phyloP scores from a whole-genome alignment of 2,113 vertebrate genomes.

The Jaculus jaculus region DNA sequence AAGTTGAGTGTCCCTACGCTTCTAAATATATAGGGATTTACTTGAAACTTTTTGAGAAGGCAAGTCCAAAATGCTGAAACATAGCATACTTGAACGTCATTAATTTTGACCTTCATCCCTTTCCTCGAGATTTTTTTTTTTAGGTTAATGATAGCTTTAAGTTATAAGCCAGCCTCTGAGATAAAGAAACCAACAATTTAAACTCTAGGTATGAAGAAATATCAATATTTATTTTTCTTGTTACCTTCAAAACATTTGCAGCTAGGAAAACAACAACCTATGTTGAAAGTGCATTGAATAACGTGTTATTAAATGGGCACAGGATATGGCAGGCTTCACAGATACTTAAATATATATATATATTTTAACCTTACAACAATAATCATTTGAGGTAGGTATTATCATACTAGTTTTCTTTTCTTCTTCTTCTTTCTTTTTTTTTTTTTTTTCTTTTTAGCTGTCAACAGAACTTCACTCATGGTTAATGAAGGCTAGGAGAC shows the following conservation, averaged over 20 bases:
- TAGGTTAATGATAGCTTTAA: background rate
- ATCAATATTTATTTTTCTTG: background rate
- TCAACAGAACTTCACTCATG: too few relatives aligned
- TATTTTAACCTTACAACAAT: background rate
- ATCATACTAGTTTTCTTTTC: slow-evolving; percentile 4
- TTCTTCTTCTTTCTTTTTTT: too few relatives aligned
- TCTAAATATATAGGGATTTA: background rate
- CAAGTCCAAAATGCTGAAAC: background rate
- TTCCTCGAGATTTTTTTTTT: slow-evolving; percentile 4
- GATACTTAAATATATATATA: background rate
- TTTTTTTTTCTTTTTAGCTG: too few relatives aligned
- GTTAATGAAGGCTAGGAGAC: too few relatives aligned
- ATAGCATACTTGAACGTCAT: background rate
- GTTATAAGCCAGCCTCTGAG: background rate
- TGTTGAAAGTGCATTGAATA: background rate
- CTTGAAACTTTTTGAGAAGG: background rate
- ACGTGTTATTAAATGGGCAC: background rate
- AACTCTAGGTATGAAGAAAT: background rate
- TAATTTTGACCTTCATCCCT: background rate
- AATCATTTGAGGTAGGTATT: background rate
- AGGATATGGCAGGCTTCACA: background rate
- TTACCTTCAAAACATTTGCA: background rate
- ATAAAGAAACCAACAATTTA: background rate
- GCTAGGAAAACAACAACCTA: background rate
- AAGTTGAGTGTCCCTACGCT: background rate